phyloP scores from a whole-genome alignment of 37 sponge, comb jelly and placozoan species.

The Dysidea cf. avara region DNA sequence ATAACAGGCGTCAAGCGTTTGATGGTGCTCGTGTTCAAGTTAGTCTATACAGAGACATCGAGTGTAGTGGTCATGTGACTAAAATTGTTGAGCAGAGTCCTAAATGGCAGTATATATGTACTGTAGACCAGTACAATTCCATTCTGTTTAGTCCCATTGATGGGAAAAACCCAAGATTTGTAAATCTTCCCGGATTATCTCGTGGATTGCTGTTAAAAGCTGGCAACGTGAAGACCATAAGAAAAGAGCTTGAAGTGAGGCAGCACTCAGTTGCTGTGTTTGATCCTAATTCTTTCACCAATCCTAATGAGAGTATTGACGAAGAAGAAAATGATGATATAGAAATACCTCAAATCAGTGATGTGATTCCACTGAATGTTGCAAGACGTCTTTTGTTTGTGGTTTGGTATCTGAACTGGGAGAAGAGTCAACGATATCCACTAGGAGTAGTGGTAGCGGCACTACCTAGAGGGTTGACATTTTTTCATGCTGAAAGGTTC shows the following conservation, averaged over 20 bases:
- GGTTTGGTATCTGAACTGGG: slow-evolving; percentile 32
- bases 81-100: slow-evolving; percentile 11
- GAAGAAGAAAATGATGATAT: no score
- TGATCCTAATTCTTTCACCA: no score
- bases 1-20: slow-evolving; percentile 30
- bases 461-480: slow-evolving; percentile 2
- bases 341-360: slow-evolving; percentile 10
- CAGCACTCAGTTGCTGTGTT: no score
- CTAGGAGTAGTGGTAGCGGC: slow-evolving; percentile 36
- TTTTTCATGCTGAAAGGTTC: neutral
- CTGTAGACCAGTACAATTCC: slow-evolving; percentile 31
- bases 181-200: slow-evolving; percentile 46
- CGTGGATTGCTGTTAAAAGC: neutral
- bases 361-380: slow-evolving; percentile 28
- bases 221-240: no score
- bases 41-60: neutral
- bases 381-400: slow-evolving; percentile 37
- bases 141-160: slow-evolving; percentile 50
- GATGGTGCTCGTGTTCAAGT: slow-evolving; percentile 35
- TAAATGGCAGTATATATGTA: slow-evolving; percentile 24
- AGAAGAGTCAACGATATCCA: slow-evolving; percentile 13
- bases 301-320: no score
- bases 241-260: no score
- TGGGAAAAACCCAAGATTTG: slow-evolving; percentile 33
- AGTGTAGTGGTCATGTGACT: slow-evolving; percentile 14